Conservation (phyloP, 2,113 vertebrate genomes). For the Platichthys flesus region DNA sequence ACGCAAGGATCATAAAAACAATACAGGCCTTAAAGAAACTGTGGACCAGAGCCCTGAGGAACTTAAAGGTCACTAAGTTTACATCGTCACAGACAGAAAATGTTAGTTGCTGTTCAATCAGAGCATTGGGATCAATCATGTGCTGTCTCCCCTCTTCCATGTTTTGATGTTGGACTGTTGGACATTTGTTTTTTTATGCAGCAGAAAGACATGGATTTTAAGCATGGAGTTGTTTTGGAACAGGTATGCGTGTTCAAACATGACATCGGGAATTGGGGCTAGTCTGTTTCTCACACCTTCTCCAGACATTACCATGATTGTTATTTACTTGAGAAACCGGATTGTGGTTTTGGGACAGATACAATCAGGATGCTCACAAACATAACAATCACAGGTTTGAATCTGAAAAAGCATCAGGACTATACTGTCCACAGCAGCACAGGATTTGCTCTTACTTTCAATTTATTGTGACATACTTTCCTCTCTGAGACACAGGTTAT, state of each 20-base stretch:
- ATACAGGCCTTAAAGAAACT: background rate
- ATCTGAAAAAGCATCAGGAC: background rate
- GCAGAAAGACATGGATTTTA: background rate
- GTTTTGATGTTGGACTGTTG: background rate
- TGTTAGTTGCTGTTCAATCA: background rate
- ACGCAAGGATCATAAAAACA: background rate
- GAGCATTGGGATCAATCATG: conserved; percentile 5
- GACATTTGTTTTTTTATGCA: background rate
- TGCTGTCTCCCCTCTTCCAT: background rate
- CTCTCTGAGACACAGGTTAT: background rate
- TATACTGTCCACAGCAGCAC: background rate
- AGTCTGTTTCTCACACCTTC: background rate
- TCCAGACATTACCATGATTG: background rate
- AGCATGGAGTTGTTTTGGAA: background rate
- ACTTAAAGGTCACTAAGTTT: background rate
- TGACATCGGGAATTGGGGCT: background rate
- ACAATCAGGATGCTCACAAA: background rate
- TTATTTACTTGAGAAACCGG: background rate
- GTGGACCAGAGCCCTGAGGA: background rate
- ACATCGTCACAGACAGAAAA: background rate
- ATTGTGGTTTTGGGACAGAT: background rate
- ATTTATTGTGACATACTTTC: too few relatives aligned
- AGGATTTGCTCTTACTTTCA: background rate
- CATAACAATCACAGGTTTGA: background rate
- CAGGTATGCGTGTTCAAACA: background rate